These are phyloP conservation scores for Plectrocnemia conspersa DNA, from an alignment of 1,140 invertebrate genomes.

Conservation along the genomic window DNA sequence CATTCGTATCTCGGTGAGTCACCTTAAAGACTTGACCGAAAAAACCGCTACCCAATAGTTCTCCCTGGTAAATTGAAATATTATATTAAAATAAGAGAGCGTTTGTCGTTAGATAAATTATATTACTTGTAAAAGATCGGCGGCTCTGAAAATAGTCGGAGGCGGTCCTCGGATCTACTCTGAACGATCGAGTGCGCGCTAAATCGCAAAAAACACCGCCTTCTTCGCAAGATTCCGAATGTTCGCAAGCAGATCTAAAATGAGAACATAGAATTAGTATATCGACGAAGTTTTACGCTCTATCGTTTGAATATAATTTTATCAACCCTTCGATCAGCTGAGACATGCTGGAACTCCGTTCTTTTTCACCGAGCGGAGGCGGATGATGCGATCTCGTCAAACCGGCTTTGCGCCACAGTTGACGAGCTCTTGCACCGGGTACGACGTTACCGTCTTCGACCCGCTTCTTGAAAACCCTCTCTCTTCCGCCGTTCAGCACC, in stretches of 20 bases:
- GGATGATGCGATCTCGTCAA: constrained; percentile 41
- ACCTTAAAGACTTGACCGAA: constrained; percentile 91
- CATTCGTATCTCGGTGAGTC: constrained; percentile 81
- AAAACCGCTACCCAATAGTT: constrained; percentile 87
- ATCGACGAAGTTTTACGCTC: no score
- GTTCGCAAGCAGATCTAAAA: constrained; percentile 25
- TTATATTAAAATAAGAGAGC: no score
- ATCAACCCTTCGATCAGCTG: constrained; percentile 72
- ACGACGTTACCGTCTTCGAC: constrained; percentile 50
- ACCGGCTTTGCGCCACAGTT: constrained; percentile 44
- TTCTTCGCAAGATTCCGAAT: constrained; percentile 32
- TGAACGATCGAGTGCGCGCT: constrained; percentile 80
- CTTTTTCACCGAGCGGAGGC: constrained; percentile 59
- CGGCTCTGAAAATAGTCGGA: constrained; percentile 82
- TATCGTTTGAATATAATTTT: constrained; percentile 17
- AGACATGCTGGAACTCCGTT: constrained; percentile 80
- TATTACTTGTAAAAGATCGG: constrained; percentile 70
- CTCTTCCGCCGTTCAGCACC: constrained; percentile 57
- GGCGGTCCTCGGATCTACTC: constrained; percentile 67
- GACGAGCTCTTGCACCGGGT: constrained; percentile 43
- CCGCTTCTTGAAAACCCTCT: constrained; percentile 63
- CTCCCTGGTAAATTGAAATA: constrained; percentile 53
- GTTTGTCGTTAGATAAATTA: neutral
- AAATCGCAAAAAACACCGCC: constrained; percentile 61
- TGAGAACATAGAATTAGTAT: no score